These are phyloP conservation scores for Herpetotheres cachinnans DNA, from an alignment of 2,113 vertebrate species.

Conservation along the genomic window DNA sequence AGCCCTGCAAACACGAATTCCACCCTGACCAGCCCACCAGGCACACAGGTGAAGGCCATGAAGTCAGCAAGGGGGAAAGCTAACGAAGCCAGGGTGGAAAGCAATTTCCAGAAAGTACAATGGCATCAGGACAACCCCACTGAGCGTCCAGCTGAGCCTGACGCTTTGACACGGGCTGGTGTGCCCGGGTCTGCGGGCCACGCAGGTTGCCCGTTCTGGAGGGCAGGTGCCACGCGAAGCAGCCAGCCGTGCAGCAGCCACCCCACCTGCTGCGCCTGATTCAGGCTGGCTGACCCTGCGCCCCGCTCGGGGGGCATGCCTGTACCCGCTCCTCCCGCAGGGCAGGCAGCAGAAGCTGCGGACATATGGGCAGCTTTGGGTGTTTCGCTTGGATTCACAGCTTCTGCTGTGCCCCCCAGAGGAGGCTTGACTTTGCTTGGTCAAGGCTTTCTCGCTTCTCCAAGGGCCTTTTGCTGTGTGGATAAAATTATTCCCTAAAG, in stretches of 20 bases:
- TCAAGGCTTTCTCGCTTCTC: neutral
- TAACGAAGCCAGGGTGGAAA: no score
- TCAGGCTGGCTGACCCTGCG: neutral
- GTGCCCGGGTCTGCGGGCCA: accelerated
- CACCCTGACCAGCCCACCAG: accelerated
- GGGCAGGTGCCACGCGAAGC: neutral
- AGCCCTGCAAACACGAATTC: neutral
- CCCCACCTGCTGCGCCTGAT: accelerated
- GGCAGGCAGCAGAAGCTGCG: neutral
- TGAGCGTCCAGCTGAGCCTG: accelerated
- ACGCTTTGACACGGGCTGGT: accelerated
- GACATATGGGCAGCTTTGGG: accelerated
- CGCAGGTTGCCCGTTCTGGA: accelerated
- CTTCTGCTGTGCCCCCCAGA: neutral
- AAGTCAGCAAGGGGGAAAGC: neutral
- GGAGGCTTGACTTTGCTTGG: neutral
- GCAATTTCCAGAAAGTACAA: accelerated
- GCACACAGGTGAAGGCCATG: accelerated
- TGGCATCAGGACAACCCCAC: neutral
- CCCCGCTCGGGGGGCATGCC: accelerated
- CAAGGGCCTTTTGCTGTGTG: neutral
- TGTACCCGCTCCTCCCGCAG: neutral
- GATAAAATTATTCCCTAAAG: neutral
- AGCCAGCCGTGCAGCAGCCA: neutral
- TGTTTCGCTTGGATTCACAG: neutral